Percentiles rank a stretch among this genome's conserved stretches.
These are phyloP conservation scores for Oscheius sp. DNA, from an alignment of 2,888 invertebrate species.

Conservation along the genomic window DNA sequence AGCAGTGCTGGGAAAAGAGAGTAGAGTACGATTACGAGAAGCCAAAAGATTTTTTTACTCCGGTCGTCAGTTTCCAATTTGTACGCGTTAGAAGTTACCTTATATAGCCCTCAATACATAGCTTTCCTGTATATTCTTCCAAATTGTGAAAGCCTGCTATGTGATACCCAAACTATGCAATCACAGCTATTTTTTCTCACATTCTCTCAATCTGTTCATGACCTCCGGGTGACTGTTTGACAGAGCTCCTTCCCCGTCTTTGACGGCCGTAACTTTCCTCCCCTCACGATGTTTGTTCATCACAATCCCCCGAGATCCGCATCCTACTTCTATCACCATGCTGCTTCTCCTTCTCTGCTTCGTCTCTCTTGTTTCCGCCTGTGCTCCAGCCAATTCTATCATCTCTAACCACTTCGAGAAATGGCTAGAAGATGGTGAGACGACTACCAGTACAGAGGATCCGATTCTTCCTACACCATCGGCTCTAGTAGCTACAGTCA, in stretches of 20 bases:
- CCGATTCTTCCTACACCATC: neutral
- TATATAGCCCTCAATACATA: no score
- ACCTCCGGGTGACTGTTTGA: neutral
- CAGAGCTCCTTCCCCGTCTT: neutral
- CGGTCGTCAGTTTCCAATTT: no score
- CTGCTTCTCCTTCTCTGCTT: constrained; percentile 3
- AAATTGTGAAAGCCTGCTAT: no score
- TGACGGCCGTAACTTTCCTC: neutral
- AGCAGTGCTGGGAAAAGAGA: no score
- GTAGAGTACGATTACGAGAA: no score
- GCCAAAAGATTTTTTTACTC: no score
- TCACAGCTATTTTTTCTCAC: no score
- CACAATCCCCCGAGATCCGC: neutral
- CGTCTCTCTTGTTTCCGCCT: constrained; percentile 1
- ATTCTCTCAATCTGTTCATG: neutral
- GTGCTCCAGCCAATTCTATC: constrained; percentile 23
- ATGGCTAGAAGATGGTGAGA: neutral
- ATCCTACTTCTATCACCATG: constrained; percentile 3
- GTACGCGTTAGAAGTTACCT: no score
- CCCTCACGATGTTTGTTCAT: constrained; percentile 14
- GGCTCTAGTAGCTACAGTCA: neutral
- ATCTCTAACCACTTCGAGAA: neutral
- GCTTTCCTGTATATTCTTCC: no score
- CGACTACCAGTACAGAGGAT: neutral
- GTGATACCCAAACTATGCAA: no score